Conservation (phyloP, 1,140 invertebrate species). For the Platyura marginata region DNA sequence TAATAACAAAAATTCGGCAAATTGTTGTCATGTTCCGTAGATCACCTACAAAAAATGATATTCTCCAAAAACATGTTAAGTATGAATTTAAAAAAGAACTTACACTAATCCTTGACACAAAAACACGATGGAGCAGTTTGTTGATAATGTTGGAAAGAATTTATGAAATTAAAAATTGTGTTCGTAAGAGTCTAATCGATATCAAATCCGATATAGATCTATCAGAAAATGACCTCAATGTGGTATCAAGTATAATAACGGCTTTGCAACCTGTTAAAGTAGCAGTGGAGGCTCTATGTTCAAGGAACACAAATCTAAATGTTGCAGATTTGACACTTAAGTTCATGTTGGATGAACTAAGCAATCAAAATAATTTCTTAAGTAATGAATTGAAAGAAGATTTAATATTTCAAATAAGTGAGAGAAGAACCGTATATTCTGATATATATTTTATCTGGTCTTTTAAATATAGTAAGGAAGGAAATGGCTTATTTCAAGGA, state of each 20-base stretch:
- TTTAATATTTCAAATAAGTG: no score
- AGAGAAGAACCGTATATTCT: no score
- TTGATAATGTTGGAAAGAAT: background rate
- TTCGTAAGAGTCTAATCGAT: background rate
- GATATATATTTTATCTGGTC: no score
- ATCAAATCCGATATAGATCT: background rate
- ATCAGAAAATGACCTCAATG: background rate
- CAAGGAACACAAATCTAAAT: background rate
- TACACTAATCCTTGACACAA: background rate
- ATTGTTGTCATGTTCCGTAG: background rate
- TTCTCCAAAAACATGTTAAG: background rate
- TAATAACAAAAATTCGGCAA: background rate
- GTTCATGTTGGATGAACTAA: no score
- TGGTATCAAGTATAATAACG: background rate
- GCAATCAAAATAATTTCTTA: no score
- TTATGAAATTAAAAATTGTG: background rate
- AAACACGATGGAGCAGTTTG: background rate
- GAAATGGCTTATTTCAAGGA: no score
- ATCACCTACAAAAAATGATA: background rate
- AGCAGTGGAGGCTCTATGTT: background rate
- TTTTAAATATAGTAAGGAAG: no score
- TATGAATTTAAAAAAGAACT: background rate
- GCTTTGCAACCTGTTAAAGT: background rate
- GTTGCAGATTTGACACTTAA: background rate
- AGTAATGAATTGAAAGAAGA: no score